Evolutionary conservation across 2,797 vertebrate genomes (phyloP), one percentile per base, ranked within the genome.

Genomic region (Crocodylus rhombifer): DNA sequence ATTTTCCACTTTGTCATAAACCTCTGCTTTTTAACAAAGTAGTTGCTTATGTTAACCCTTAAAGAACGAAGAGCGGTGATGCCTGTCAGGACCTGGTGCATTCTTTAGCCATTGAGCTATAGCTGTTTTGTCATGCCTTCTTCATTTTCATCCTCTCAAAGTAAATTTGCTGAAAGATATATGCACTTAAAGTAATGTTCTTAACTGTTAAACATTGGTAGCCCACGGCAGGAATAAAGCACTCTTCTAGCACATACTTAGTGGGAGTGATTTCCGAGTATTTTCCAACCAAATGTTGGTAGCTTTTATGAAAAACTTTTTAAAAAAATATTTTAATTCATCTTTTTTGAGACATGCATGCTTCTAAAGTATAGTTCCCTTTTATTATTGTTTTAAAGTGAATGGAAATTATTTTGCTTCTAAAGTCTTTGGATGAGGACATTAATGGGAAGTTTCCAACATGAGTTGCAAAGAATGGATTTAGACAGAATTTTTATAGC

Each of bases 51-150:
- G 89, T 94, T 91, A 90, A 93, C 94, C 80, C 92, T 77, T 89
- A 88, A 93, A 93, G 60, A 93, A 84, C 82, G 86, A 93, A 94
- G 86, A 51, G 42, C 10, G 42, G 42, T 51, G 42, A 93, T 88
- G 84, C 81, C 84, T 89, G 95, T 96, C 94, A 93, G 87, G 88
- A 95, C 91, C 88, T 94, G 94, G 95, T 92, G 77, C 93, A 78
- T 28, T 9, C 80, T 63, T 95, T 95, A 93, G 80, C 92, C 42
- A 89, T 92, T 88, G 77, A 73, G 90, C 81, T 88, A 64, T 79
- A 92, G 86, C 81, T 83, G 63, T 90, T 83, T 79, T 87, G 77
- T 95, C 91, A 65, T 91, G 92, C 88, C 82, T 88, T 91, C 90
- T 95, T 62, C n/a, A 36, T 79, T 83, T 90, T 51, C 42, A 51